phyloP scores from a whole-genome alignment of 2,113 vertebrate genomes.

The Chaetodon trifascialis region DNA sequence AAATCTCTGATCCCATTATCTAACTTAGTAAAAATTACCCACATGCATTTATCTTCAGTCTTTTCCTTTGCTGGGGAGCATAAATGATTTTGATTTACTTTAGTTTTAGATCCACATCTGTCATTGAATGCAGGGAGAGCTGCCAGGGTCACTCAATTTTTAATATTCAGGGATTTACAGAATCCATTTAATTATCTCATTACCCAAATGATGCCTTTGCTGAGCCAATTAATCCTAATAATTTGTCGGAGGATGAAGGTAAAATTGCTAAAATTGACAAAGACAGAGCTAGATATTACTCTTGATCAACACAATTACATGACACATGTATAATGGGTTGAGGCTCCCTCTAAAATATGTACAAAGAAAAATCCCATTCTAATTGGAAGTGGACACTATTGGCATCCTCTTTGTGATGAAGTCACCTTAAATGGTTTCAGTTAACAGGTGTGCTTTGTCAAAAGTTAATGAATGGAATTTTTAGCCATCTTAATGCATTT shows the following conservation, averaged over 20 bases:
- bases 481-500: too few relatives aligned
- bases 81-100: neutral
- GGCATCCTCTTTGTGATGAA: too few relatives aligned
- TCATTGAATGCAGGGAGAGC: neutral
- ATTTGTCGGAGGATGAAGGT: neutral
- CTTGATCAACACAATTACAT: neutral
- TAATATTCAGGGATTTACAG: neutral
- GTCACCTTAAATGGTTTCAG: too few relatives aligned
- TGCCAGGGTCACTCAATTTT: neutral
- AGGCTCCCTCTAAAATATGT: neutral
- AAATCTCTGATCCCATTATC: neutral
- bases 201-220: neutral
- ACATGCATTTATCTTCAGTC: neutral
- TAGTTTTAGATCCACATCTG: neutral
- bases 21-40: neutral
- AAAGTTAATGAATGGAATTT: too few relatives aligned
- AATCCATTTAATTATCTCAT: neutral
- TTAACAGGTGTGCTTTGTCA: too few relatives aligned
- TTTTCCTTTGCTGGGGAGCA: neutral
- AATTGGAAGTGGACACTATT: too few relatives aligned
- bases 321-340: neutral
- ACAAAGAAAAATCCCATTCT: too few relatives aligned
- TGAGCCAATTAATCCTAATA: neutral
- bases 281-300: neutral
- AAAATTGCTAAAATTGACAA: neutral